Conservation (phyloP, 1,140 invertebrate genomes). For the Eurytemora carolleeae region DNA sequence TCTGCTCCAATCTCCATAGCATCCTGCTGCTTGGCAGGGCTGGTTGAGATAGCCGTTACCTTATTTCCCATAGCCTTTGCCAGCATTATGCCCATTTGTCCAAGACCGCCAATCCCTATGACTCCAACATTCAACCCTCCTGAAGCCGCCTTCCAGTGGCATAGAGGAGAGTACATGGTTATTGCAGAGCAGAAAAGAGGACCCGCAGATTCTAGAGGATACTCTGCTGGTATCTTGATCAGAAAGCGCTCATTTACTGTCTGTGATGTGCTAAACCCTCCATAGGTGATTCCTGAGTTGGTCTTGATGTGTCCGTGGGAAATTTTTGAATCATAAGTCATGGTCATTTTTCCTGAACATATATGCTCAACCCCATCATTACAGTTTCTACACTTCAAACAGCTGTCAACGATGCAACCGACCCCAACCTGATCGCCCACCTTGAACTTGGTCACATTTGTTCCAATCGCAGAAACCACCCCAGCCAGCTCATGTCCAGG, state of each 20-base stretch:
- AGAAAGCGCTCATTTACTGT: slow-evolving; percentile 1
- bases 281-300: slow-evolving; percentile 1
- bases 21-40: background rate
- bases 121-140: slow-evolving; percentile 8
- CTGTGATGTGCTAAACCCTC: background rate
- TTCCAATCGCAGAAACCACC: background rate
- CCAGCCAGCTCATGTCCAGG: too few species aligned
- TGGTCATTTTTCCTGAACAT: background rate
- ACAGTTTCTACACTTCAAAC: background rate
- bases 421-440: slow-evolving; percentile 3
- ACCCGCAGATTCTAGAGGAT: background rate
- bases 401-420: background rate
- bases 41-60: slow-evolving; percentile 6
- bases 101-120: background rate
- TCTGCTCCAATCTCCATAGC: background rate
- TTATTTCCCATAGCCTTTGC: slow-evolving; percentile 7
- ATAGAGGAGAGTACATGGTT: slow-evolving; percentile 10
- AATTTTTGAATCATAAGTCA: background rate
- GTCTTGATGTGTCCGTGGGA: background rate
- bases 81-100: slow-evolving; percentile 2
- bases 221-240: background rate
- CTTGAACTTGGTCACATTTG: slow-evolving; percentile 1
- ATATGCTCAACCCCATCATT: background rate
- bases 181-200: slow-evolving; percentile 6
- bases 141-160: background rate